Percentiles rank a stretch among this genome's conserved stretches.
Evolutionary conservation across 1,140 invertebrate genomes (phyloP).

Genomic region (Brachystomella parvula): DNA sequence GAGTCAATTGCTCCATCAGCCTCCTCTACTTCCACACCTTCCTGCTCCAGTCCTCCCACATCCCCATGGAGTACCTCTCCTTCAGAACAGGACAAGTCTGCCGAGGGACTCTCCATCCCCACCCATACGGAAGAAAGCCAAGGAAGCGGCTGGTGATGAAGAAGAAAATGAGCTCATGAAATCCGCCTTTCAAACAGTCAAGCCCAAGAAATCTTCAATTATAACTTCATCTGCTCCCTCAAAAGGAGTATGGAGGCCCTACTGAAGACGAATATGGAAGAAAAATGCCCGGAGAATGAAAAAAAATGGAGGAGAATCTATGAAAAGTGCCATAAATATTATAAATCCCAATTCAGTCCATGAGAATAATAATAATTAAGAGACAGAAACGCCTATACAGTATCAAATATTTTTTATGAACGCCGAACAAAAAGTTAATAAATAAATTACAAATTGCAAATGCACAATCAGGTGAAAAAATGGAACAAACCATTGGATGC

Average conservation of each 20-base stretch:
- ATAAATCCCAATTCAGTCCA: no score
- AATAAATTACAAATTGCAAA: no score
- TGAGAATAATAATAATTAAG: no score
- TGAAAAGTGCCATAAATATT: no score
- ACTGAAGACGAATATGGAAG: conserved; percentile 13
- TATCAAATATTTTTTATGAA: no score
- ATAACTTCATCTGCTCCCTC: conserved; percentile 28
- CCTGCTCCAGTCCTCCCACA: neutral
- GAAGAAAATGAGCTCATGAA: conserved; percentile 4
- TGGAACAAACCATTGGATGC: no score
- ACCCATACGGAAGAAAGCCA: no score
- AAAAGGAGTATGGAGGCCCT: conserved; percentile 36
- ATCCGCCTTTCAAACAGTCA: conserved; percentile 36
- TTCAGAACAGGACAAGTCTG: neutral
- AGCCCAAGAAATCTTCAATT: conserved; percentile 25
- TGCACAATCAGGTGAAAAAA: no score
- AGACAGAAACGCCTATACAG: no score
- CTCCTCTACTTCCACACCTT: neutral
- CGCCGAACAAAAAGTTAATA: no score
- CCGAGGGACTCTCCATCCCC: neutral
- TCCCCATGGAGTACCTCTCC: neutral
- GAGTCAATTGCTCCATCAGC: neutral
- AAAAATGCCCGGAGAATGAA: no score
- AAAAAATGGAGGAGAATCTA: no score
- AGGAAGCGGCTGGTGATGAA: neutral